Base-by-base conservation (phyloP, 2,888 invertebrate genomes). In the Agrochola litura region DNA sequence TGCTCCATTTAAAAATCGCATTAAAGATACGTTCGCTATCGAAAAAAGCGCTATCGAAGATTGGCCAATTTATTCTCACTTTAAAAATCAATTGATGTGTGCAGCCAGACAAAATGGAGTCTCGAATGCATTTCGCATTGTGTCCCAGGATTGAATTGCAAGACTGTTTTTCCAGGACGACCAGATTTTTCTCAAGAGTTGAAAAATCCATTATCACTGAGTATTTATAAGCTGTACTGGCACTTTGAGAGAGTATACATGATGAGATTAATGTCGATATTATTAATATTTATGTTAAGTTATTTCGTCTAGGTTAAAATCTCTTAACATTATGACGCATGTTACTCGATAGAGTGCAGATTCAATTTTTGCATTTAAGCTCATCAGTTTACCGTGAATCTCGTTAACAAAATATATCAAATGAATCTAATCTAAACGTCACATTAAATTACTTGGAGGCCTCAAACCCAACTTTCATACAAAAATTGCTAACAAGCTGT, bases 31-130 rank as follows among this genome's bases (percentile, higher is more conserved):
- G 46, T 69, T 76, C 67, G 41, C 25, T 58, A 43, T 65, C n/a
- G 66, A 75, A 79, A 87, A 84, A 88, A 83, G 64, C 65, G 60
- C 81, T 76, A 65, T 77, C 64, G 37, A 83, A 81, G 78, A 86
- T 80, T 86, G 81, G 83, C 83, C 83, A 86, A 88, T 87, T 86
- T 88, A 88, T 86, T 85, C 74, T 85, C 76, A 83, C 81, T 88
- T 86, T 86, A 77, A 88, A 86, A 88, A 86, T 82, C 85, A 83
- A 88, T 89, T 78, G 85, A 82, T 74, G 70, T 81, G 82, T 84
- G 82, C 85, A 88, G 76, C 78, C 83, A 86, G 82, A 78, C 79
- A 85, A 85, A 89, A 87, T 86, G 76, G 81, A 84, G 76, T 77
- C 74, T 79, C 70, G 65, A 86, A 80, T 83, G 83, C 87, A 83